phyloP scores from a whole-genome alignment of 2,113 vertebrate genomes.

The Glaucomys volans region DNA sequence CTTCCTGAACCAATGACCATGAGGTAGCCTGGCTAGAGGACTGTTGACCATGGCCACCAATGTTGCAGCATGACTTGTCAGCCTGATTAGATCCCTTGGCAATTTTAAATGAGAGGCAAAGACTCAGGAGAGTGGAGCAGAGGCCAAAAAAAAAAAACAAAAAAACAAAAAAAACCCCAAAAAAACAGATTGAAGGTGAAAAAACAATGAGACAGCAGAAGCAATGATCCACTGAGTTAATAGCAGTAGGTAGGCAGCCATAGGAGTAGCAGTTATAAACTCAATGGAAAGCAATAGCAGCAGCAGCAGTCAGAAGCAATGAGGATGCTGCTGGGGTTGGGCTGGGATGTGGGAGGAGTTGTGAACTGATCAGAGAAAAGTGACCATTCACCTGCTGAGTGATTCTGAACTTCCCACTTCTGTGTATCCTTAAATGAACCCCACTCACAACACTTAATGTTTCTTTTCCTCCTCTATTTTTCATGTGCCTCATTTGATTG shows the following conservation, averaged over 20 bases:
- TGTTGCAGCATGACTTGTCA: not conserved
- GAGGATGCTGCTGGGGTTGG: not conserved
- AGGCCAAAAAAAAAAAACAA: not conserved
- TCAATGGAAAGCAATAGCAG: not conserved
- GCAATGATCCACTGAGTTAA: not conserved
- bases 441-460: not conserved
- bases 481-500: not conserved
- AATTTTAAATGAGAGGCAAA: not conserved
- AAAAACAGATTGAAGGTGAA: not conserved
- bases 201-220: not conserved
- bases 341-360: not conserved
- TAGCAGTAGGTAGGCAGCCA: not conserved
- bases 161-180: no score
- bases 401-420: not conserved
- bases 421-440: not conserved
- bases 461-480: not conserved
- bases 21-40: not conserved
- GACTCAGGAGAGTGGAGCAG: not conserved
- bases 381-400: not conserved
- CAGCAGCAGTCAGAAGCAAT: not conserved
- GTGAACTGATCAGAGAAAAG: not conserved
- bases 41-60: not conserved
- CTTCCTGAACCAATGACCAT: not conserved
- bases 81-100: not conserved
- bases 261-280: not conserved